These are phyloP conservation scores for Nycticryphes semicollaris DNA, from an alignment of 2,113 vertebrate species.

Conservation along the genomic window DNA sequence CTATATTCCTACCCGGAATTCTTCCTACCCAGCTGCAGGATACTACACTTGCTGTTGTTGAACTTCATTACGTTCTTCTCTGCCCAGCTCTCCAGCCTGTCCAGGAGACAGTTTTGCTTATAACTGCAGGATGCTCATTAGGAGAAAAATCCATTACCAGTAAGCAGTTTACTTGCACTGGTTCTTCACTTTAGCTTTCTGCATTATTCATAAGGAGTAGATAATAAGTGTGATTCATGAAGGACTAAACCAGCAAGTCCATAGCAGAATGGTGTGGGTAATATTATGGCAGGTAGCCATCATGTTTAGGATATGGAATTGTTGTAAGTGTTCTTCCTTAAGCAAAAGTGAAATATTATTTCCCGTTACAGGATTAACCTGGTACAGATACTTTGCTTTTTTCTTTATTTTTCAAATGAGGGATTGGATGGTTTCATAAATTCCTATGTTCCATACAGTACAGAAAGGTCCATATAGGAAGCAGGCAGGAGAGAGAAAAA, in stretches of 20 bases:
- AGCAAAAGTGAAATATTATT: neutral
- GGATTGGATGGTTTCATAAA: neutral
- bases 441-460: neutral
- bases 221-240: conserved; percentile 25
- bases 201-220: conserved; percentile 43
- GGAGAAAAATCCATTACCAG: neutral
- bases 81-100: too few relatives aligned
- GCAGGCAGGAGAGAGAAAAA: neutral
- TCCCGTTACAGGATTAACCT: neutral
- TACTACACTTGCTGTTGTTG: too few relatives aligned
- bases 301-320: neutral
- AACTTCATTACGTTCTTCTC: too few relatives aligned
- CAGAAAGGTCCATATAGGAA: neutral
- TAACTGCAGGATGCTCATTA: neutral
- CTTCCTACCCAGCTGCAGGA: too few relatives aligned
- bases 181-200: conserved; percentile 42
- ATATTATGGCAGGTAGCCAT: neutral
- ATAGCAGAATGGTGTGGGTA: neutral
- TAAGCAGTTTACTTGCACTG: conserved; percentile 4
- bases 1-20: too few relatives aligned
- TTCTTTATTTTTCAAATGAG: neutral
- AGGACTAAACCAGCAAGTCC: conserved; percentile 17
- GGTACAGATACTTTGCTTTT: neutral
- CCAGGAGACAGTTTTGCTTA: neutral
- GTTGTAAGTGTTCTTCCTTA: neutral